These are phyloP conservation scores for Pampusana beccarii DNA, from an alignment of 2,113 vertebrate genomes.

Conservation along the genomic window DNA sequence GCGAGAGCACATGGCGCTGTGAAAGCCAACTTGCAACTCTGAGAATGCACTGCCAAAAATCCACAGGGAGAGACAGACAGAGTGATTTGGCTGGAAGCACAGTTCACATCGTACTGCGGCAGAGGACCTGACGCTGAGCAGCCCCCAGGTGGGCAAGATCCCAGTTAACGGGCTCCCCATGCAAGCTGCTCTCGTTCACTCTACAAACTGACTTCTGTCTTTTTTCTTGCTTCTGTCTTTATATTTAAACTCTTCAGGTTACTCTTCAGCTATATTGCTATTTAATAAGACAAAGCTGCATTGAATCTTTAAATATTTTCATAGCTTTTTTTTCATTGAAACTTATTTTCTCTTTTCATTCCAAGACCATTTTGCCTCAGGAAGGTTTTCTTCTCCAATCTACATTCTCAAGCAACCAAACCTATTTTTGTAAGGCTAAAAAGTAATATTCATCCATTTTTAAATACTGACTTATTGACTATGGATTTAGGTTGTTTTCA, in stretches of 20 bases:
- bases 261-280: not conserved
- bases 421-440: not conserved
- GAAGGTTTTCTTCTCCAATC: conserved; percentile 2
- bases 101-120: not conserved
- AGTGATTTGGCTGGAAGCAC: not conserved
- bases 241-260: not conserved
- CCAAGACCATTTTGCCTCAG: conserved; percentile 34
- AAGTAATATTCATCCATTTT: conserved; percentile 48
- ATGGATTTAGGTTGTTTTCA: not conserved
- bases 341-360: conserved; percentile 30
- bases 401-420: not conserved
- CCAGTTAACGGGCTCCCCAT: not conserved
- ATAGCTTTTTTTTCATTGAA: conserved; percentile 18
- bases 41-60: not conserved
- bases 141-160: not conserved
- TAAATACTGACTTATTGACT: conserved; percentile 43
- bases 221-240: not conserved
- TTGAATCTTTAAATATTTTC: not conserved
- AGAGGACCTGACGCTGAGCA: not conserved
- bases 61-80: not conserved
- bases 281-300: not conserved
- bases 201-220: not conserved
- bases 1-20: not conserved
- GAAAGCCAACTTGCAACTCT: not conserved
- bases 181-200: not conserved